A percentile compares a stretch with the other conserved stretches of the same genome.
These are phyloP conservation scores for Erebia aethiops DNA, from an alignment of 2,888 invertebrate genomes.

Conservation along the genomic window DNA sequence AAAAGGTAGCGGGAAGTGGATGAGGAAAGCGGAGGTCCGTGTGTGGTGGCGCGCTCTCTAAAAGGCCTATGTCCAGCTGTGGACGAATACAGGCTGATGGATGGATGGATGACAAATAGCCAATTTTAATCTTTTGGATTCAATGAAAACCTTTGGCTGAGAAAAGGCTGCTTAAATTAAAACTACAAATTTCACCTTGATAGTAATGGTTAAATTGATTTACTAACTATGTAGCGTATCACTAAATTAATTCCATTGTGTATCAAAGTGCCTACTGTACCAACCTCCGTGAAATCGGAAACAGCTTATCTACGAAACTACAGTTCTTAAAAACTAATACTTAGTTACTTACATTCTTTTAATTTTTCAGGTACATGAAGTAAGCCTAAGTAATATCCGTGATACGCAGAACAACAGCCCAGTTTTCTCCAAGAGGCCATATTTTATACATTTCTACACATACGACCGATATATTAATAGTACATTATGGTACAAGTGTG, in stretches of 20 bases:
- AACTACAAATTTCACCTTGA: conserved; percentile 4
- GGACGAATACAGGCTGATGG: too few species aligned
- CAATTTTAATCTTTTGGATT: too few species aligned
- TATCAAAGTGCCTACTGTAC: neutral
- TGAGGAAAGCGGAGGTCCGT: too few species aligned
- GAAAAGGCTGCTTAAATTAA: neutral
- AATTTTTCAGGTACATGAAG: conserved; percentile 42
- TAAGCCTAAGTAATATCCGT: conserved; percentile 23
- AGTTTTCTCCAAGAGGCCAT: conserved; percentile 23
- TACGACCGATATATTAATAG: neutral
- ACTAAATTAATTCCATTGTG: conserved; percentile 13
- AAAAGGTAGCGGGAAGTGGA: too few species aligned
- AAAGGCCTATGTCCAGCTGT: too few species aligned
- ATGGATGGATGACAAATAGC: too few species aligned
- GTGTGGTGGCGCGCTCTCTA: too few species aligned
- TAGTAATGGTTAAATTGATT: conserved; percentile 24
- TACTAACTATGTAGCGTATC: conserved; percentile 6
- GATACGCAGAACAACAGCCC: conserved; percentile 12
- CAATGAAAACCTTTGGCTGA: too few species aligned
- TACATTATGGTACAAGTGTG: too few species aligned
- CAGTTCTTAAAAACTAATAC: neutral
- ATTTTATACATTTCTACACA: neutral
- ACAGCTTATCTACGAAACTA: neutral
- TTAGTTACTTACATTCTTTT: conserved; percentile 18
- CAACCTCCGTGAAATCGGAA: neutral